phyloP scores from a whole-genome alignment of 2,113 vertebrate species.

The Caranx melampygus region DNA sequence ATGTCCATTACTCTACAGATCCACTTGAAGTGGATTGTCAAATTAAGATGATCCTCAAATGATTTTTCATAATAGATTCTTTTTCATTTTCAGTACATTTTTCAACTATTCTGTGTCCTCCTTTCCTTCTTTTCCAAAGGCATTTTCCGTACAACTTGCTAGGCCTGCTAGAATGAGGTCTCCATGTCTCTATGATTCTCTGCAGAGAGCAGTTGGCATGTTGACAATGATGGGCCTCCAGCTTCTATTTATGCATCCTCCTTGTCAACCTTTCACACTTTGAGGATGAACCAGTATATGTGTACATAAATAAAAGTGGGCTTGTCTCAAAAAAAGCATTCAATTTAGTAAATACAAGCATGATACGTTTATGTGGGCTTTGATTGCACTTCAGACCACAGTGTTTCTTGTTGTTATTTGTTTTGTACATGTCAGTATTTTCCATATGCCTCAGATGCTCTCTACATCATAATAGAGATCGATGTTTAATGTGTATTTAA shows the following conservation, averaged over 20 bases:
- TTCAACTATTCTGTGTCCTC: neutral
- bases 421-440: neutral
- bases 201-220: slow-evolving; percentile 66
- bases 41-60: slow-evolving; percentile 6
- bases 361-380: slow-evolving; percentile 12
- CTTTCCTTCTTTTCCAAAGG: slow-evolving; percentile 10
- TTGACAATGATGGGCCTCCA: slow-evolving; percentile 74
- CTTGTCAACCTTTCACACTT: slow-evolving; percentile 65
- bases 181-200: slow-evolving; percentile 62
- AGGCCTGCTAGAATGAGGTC: slow-evolving; percentile 56
- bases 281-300: slow-evolving; percentile 52
- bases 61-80: neutral
- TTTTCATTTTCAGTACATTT: slow-evolving; percentile 17
- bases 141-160: slow-evolving; percentile 30
- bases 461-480: neutral
- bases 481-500: neutral
- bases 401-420: neutral
- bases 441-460: neutral
- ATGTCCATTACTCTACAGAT: slow-evolving; percentile 6
- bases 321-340: slow-evolving; percentile 20
- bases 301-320: slow-evolving; percentile 53
- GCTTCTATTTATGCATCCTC: slow-evolving; percentile 70
- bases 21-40: neutral
- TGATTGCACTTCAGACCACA: neutral
- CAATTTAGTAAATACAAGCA: slow-evolving; percentile 11